Base-by-base conservation (phyloP, 2,888 invertebrate species). In the Cylloceria caligata region DNA sequence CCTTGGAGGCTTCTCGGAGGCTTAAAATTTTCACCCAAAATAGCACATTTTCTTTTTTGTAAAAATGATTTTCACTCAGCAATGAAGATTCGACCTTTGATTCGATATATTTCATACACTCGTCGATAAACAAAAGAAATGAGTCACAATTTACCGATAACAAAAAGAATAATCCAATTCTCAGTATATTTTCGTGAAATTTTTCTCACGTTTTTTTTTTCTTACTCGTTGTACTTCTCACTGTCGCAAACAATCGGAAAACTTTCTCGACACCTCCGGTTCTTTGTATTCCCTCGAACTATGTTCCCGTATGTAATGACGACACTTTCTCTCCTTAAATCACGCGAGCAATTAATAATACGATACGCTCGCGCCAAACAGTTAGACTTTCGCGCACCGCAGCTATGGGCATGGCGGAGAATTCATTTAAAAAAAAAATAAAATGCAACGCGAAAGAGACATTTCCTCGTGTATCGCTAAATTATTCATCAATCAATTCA, bases 271-370 rank as follows among this genome's bases (percentile, higher is more conserved):
- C 49, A 55, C 24, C n/a, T 57, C 34, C 42, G 39, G 57, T 60
- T 21, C 19, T 72, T 49, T 72, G 57, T 67, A 73, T 73, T 67
- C 34, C 52, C 42, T 64, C 19, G 3, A 68, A 47, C 19, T 34
- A 36, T 60, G 16, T 52, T 60, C 2, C 16, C 9, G 34, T 49
- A 13, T 13, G 6, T 21, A 62, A n/a, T 13, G 21, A 47, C 34
- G 47, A 34, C 77, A 55, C 69, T 49, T 34, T 39, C 11, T 62
- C 39, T 24, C 19, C 0, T 11, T 36, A 55, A 52, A 24, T 49
- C 39, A 74, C 30, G 74, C 39, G 65, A 55, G 42, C 1, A 55
- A 42, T 21, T 34, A 36, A 19, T 16, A 62, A 6, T n/a, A 19
- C 55, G 27, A 9, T 0, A 39, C n/a, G 0, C 27, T 39, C 7